Conservation (phyloP, 2,113 vertebrate genomes). For the Hystrix cristata region DNA sequence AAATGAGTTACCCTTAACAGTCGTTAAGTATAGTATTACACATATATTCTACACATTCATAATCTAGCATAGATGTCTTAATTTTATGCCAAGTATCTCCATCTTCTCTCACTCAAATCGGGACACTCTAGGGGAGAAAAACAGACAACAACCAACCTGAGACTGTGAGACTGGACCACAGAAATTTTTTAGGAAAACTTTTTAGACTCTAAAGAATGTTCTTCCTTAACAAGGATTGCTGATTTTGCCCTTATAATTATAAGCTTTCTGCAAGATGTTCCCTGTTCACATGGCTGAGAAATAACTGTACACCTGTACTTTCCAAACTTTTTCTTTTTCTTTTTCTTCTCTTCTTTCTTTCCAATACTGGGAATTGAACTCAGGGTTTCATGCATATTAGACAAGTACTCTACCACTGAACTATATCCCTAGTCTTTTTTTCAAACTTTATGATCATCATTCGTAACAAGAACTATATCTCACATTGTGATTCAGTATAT, state of each 20-base stretch:
- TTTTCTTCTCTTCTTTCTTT: neutral
- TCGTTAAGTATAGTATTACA: neutral
- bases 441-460: neutral
- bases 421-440: neutral
- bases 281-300: neutral
- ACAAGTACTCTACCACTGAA: neutral
- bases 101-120: slow-evolving; percentile 1
- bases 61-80: neutral
- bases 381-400: neutral
- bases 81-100: neutral
- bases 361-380: neutral
- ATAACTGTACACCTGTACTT: neutral
- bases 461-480: slow-evolving; percentile 23
- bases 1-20: neutral
- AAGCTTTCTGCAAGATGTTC: neutral
- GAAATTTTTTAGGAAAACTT: neutral
- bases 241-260: neutral
- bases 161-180: neutral
- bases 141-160: neutral
- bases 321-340: neutral
- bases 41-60: neutral
- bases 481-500: neutral
- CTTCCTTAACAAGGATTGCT: neutral
- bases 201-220: neutral
- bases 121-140: neutral